Conservation (phyloP, 2,113 vertebrate genomes). For the Rhinichthys klamathensis region DNA sequence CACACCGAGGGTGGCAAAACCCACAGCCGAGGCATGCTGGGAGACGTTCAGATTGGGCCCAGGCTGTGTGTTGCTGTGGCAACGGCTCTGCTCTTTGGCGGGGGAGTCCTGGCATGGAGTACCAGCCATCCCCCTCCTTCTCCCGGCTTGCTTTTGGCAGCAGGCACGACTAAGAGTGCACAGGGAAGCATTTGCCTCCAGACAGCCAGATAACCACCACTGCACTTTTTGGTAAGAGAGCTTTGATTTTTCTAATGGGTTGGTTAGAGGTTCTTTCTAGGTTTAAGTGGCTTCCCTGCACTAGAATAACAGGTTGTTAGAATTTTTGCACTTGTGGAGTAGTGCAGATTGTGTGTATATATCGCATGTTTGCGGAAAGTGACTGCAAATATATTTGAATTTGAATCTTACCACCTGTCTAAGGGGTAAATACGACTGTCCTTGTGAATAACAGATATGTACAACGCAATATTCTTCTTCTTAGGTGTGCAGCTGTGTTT, state of each 20-base stretch:
- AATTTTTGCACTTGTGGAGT: neutral
- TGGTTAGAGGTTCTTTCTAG: slow-evolving; percentile 20
- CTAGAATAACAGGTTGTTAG: neutral
- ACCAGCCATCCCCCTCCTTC: slow-evolving; percentile 60
- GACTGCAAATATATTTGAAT: slow-evolving; percentile 2
- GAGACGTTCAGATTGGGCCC: slow-evolving; percentile 53
- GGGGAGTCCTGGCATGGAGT: slow-evolving; percentile 64
- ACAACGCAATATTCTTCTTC: neutral
- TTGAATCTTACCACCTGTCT: neutral
- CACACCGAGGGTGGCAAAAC: slow-evolving; percentile 36
- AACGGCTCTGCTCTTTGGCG: slow-evolving; percentile 67
- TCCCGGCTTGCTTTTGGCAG: slow-evolving; percentile 37
- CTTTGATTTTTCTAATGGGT: slow-evolving; percentile 25
- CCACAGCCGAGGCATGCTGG: slow-evolving; percentile 40
- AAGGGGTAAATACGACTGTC: neutral
- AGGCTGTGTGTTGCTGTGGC: slow-evolving; percentile 71
- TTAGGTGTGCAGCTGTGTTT: slow-evolving; percentile 6
- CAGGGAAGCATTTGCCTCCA: slow-evolving; percentile 32
- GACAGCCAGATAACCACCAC: slow-evolving; percentile 45
- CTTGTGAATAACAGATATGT: slow-evolving; percentile 5
- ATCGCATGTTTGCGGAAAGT: slow-evolving; percentile 14
- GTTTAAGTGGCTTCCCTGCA: neutral
- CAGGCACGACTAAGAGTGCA: slow-evolving; percentile 34
- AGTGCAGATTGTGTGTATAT: neutral
- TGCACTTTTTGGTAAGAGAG: slow-evolving; percentile 42